Evolutionary conservation across 1,140 invertebrate genomes (phyloP).

Genomic region (Gonatopus flavifemur): DNA sequence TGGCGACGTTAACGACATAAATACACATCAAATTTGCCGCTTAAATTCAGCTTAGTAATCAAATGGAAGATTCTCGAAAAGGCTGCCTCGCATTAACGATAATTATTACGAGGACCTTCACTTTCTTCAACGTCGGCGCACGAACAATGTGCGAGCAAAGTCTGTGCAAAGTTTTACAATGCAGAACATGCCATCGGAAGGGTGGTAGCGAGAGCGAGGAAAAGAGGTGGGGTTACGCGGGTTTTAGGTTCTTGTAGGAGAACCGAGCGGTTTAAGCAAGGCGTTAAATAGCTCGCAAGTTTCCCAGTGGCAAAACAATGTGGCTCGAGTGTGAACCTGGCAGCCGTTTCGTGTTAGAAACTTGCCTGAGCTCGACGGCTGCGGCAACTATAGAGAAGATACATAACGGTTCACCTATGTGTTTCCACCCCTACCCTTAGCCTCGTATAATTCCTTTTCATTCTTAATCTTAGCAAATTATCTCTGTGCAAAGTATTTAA

Average conservation of each 20-base stretch:
- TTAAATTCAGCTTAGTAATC: too few species aligned
- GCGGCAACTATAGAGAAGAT: conserved; percentile 15
- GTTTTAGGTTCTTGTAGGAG: conserved; percentile 41
- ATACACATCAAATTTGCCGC: too few species aligned
- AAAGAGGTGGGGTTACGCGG: conserved; percentile 16
- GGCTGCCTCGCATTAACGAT: too few species aligned
- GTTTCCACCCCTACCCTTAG: conserved; percentile 11
- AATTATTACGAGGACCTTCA: too few species aligned
- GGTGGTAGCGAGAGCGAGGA: conserved; percentile 5
- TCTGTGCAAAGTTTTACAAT: conserved; percentile 41
- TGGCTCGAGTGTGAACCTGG: conserved; percentile 45
- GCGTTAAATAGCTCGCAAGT: conserved; percentile 56
- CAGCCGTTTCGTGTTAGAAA: conserved; percentile 33
- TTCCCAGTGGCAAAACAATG: conserved; percentile 50
- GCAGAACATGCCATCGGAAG: conserved; percentile 11
- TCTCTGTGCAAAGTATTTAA: too few species aligned
- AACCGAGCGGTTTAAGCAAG: conserved; percentile 40
- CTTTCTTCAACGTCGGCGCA: conserved; percentile 38
- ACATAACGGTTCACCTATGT: conserved; percentile 27
- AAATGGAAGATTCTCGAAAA: too few species aligned
- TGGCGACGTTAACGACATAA: too few species aligned
- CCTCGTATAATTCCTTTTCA: too few species aligned
- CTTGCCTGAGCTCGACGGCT: conserved; percentile 24
- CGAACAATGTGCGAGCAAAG: conserved; percentile 40
- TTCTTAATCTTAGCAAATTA: too few species aligned